Evolutionary conservation across 2,113 vertebrate species (phyloP).

Genomic region (Pangasianodon gigas): DNA sequence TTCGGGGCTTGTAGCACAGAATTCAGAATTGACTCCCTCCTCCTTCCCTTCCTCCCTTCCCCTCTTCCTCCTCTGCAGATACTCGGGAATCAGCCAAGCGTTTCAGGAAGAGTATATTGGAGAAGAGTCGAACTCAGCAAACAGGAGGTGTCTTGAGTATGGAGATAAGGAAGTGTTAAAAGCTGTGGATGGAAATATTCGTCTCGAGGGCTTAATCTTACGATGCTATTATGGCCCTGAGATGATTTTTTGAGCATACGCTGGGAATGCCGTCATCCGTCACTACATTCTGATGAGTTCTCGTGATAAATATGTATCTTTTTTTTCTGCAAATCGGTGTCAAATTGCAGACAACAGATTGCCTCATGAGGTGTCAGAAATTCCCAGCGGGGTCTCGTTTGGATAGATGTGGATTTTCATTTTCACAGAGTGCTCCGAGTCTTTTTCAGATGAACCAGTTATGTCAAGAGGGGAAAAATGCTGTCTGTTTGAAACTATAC

Average conservation of each 20-base stretch:
- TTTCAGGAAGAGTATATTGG: neutral
- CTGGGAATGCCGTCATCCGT: neutral
- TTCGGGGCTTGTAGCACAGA: neutral
- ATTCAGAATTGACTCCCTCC: neutral
- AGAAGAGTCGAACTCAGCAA: neutral
- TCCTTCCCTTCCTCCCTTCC: neutral
- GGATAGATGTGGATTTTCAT: neutral
- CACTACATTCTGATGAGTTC: constrained; percentile 29
- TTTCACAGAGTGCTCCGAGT: neutral
- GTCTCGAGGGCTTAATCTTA: constrained; percentile 6
- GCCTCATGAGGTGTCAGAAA: constrained; percentile 21
- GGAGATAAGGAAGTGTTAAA: constrained; percentile 5
- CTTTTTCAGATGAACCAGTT: constrained; percentile 20
- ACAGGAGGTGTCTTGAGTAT: neutral
- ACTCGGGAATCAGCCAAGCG: constrained; percentile 20
- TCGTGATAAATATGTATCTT: constrained; percentile 10
- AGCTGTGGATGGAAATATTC: neutral
- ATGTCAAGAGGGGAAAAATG: neutral
- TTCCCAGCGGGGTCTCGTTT: constrained; percentile 14
- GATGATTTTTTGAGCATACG: constrained; percentile 15
- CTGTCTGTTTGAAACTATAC: neutral
- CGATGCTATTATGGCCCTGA: neutral
- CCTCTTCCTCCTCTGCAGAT: neutral
- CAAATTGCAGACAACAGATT: constrained; percentile 38
- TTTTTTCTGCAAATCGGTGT: neutral